Evolutionary conservation across 2,113 vertebrate genomes (phyloP), one percentile per base, ranked within the genome.

Genomic region (Tenrec ecaudatus): DNA sequence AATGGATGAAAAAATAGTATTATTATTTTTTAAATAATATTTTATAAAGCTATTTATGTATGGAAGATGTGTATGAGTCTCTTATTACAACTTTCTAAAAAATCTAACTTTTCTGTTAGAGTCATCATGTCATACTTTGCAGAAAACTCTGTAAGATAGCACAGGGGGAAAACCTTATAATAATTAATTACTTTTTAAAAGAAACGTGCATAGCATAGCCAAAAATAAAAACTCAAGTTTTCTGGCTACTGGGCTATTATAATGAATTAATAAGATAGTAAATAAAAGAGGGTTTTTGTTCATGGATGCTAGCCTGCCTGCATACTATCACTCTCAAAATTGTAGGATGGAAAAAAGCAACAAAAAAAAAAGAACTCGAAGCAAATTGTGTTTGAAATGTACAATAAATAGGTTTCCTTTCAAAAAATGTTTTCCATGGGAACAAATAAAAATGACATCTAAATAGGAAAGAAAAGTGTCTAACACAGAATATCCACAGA

Each of bases 221-320:
- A 93, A 12, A 82, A 89, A 86, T 88, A 64, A 93, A 93, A 93
- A 9, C 4, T 8, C 16, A 53, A 33, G n/a, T 76, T 95, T 84
- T 68, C 82, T 43, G 10, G 73, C 14, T 79, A 27, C 20, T 71
- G 17, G 6, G 1, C 36, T 91, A 75, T 81, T 10, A 81, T 19
- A n/a, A 69, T 60, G 60, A 76, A 80, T 79, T 75, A 78, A 75
- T 78, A 78, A 93, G 27, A 47, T 78, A 58, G 79, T 29, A 77
- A 62, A 60, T 38, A 47, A 17, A 47, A 69, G 57, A 69, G 57
- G 8, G 0, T 38, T 66, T 84, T 89, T 64, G 2, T 89, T 93
- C 25, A 58, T 73, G 57, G 11, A 79, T 80, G 40, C 15, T 80
- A 76, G 33, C 8, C 31, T n/a, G 43, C 62, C 60, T 38, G 2